phyloP scores from a whole-genome alignment of 2,888 invertebrate genomes.

The Protonemura montana region DNA sequence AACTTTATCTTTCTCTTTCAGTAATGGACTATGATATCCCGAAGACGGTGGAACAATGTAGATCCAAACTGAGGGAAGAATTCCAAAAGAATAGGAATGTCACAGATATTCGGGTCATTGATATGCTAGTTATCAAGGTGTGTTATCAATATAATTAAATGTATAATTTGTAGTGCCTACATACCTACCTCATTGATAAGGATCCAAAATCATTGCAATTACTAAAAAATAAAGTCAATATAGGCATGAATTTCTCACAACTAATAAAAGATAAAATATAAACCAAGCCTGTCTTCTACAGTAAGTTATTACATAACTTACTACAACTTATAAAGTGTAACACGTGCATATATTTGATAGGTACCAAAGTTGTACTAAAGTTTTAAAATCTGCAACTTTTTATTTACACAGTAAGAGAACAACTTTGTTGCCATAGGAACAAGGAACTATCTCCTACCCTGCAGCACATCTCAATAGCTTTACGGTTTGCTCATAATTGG shows the following conservation, averaged over 20 bases:
- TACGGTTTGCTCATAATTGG: too few species aligned
- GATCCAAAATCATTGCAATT: too few species aligned
- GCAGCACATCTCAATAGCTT: too few species aligned
- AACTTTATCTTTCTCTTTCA: slow-evolving; percentile 58
- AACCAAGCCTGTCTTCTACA: too few species aligned
- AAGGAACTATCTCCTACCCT: too few species aligned
- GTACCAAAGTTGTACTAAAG: not conserved
- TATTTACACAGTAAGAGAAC: not conserved
- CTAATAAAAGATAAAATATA: too few species aligned
- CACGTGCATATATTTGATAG: not conserved
- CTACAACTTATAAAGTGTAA: too few species aligned
- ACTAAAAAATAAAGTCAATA: too few species aligned
- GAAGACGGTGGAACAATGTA: slow-evolving; percentile 72
- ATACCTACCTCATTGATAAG: too few species aligned
- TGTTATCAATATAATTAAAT: slow-evolving; percentile 48
- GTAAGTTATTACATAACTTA: too few species aligned
- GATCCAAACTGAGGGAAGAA: slow-evolving; percentile 76
- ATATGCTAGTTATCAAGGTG: slow-evolving; percentile 92
- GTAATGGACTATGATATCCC: slow-evolving; percentile 87
- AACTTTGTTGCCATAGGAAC: not conserved
- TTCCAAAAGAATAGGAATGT: slow-evolving; percentile 81
- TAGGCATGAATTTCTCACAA: too few species aligned
- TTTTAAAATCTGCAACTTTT: not conserved
- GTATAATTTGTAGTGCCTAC: too few species aligned
- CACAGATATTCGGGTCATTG: slow-evolving; percentile 86